These are phyloP conservation scores for Aleiodes leptofemur DNA, from an alignment of 2,888 invertebrate species.

Conservation along the genomic window DNA sequence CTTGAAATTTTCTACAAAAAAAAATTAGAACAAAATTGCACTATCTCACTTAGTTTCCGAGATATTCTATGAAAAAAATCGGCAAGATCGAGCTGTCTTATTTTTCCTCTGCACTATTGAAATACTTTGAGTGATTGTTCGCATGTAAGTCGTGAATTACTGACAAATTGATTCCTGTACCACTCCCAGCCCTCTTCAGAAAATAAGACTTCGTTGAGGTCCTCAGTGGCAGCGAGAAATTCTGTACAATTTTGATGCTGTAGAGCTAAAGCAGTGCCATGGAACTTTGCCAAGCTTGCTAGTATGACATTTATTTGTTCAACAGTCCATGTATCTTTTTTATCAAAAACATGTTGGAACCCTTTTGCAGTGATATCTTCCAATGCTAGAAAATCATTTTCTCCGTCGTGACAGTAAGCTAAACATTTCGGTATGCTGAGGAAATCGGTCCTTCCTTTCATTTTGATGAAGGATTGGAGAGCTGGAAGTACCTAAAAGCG, in stretches of 20 bases:
- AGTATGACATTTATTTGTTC: background rate
- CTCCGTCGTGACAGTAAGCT: background rate
- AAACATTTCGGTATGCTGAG: background rate
- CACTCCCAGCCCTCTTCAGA: constrained; percentile 1
- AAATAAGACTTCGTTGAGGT: constrained; percentile 1
- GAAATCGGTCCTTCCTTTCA: background rate
- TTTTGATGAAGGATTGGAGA: background rate
- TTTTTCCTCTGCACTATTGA: background rate
- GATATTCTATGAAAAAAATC: background rate
- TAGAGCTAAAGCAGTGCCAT: constrained; percentile 3
- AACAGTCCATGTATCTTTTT: background rate
- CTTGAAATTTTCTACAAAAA: too few species aligned
- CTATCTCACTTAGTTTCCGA: too few species aligned
- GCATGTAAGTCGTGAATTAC: background rate
- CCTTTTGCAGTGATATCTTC: background rate
- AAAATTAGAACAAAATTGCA: too few species aligned
- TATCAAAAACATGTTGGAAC: background rate
- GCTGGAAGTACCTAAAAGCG: background rate
- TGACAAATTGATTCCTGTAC: constrained; percentile 14
- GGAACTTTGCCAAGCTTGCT: background rate
- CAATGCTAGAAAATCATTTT: background rate
- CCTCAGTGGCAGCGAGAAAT: background rate
- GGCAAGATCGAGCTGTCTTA: background rate
- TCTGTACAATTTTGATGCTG: background rate
- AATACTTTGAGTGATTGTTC: background rate